These are phyloP conservation scores for Xenopus tropicalis DNA, from an alignment of 2,113 vertebrate species.

Conservation along the genomic window DNA sequence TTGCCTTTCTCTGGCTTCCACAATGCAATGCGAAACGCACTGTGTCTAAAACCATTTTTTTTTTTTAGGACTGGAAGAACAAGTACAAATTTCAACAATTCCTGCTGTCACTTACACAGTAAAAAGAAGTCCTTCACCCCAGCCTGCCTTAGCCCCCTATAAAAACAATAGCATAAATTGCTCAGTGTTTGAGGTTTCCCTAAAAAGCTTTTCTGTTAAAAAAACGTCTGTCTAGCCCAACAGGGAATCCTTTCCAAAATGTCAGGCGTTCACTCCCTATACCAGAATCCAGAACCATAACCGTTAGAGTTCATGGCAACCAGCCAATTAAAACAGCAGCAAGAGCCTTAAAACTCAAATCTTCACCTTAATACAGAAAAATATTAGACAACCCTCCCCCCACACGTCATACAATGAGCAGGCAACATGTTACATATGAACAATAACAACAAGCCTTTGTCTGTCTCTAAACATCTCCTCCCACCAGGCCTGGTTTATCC, in stretches of 20 bases:
- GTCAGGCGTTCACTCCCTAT: background rate
- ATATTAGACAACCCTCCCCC: conserved; percentile 27
- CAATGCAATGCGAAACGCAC: background rate
- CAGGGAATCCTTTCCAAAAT: background rate
- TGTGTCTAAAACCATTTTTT: conserved; percentile 2
- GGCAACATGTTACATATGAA: conserved; percentile 35
- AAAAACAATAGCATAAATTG: background rate
- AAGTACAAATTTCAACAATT: conserved; percentile 11
- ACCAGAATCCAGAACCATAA: background rate
- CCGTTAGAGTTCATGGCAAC: background rate
- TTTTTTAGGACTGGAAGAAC: conserved; percentile 32
- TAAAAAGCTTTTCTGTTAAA: background rate
- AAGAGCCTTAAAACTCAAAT: conserved; percentile 15
- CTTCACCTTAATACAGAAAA: conserved; percentile 32
- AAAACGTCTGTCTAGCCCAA: background rate
- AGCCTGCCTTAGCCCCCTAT: background rate
- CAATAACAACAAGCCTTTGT: conserved; percentile 13
- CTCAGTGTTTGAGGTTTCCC: background rate
- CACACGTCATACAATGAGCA: conserved; percentile 32
- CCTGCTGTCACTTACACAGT: background rate
- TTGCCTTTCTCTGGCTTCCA: background rate
- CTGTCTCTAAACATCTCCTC: conserved; percentile 21
- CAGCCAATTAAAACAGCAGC: conserved; percentile 36
- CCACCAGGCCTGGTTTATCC: conserved; percentile 5
- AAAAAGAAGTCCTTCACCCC: conserved; percentile 3